Percentiles rank a stretch among this genome's conserved stretches.
Evolutionary conservation across 1,140 invertebrate species (phyloP).

Genomic region (Drosophila sucinea): DNA sequence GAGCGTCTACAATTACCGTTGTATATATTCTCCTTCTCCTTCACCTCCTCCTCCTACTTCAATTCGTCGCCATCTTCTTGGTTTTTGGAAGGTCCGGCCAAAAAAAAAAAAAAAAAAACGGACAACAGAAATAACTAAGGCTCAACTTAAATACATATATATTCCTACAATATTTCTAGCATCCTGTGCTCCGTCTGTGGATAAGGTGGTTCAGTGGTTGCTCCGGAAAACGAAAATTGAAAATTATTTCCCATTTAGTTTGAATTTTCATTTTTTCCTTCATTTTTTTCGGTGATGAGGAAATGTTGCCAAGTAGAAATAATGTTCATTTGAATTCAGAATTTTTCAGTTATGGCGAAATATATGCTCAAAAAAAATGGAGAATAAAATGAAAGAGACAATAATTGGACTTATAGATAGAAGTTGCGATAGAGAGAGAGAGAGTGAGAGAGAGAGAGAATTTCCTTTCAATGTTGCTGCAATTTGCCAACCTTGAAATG

Average conservation of each 20-base stretch:
- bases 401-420: background rate
- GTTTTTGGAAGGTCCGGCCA: conserved; percentile 5
- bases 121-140: conserved; percentile 27
- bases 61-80: background rate
- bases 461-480: background rate
- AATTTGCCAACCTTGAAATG: background rate
- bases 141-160: conserved; percentile 26
- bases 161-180: conserved; percentile 19
- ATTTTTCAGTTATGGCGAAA: background rate
- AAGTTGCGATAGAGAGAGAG: too few species aligned
- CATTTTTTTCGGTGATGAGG: background rate
- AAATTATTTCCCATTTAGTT: conserved; percentile 67
- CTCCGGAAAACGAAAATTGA: conserved; percentile 55
- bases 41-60: background rate
- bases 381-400: background rate
- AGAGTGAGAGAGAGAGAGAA: too few species aligned
- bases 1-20: conserved; percentile 72
- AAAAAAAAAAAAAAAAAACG: conserved; percentile 1
- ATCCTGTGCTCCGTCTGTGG: background rate
- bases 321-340: conserved; percentile 2
- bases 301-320: conserved; percentile 4
- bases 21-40: conserved; percentile 24
- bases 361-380: too few species aligned
- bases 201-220: background rate
- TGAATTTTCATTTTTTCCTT: conserved; percentile 19